Conservation (phyloP, 2,113 vertebrate species). For the Rattus norvegicus region GRCr8 NC_086028.1:44617001-44617500, state of each 20-base stretch:
- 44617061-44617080: conserved; percentile 85
- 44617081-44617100: conserved; percentile 86
- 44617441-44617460: neutral
- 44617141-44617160: conserved; percentile 85
- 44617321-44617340: neutral
- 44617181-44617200: conserved; percentile 81
- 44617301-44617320: neutral
- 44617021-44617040: conserved; percentile 83
- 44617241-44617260: neutral
- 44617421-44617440: no score
- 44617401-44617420: no score
- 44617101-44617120: conserved; percentile 80
- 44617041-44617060: conserved; percentile 88
- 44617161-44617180: conserved; percentile 80
- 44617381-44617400: neutral
- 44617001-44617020: conserved; percentile 81
- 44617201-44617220: conserved; percentile 3
- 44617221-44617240: neutral
- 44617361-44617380: neutral
- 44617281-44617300: neutral
- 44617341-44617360: neutral
- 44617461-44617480: neutral
- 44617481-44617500: neutral
- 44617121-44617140: conserved; percentile 82
- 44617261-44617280: neutral